These are phyloP conservation scores for Diarsia rubi DNA, from an alignment of 2,888 invertebrate species.

Conservation along the genomic window DNA sequence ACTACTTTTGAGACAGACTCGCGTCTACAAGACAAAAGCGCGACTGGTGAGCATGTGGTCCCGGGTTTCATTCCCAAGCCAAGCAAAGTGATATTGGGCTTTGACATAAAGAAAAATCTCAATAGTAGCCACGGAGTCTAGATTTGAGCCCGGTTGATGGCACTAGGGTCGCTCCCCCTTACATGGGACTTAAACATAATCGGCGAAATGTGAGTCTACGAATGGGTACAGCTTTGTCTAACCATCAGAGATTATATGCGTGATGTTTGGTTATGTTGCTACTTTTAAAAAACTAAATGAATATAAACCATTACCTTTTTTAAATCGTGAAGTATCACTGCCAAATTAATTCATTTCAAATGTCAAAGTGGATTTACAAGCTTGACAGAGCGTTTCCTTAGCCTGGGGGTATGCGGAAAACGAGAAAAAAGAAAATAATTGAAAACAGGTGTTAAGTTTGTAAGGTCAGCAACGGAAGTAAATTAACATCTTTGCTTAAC, in stretches of 20 bases:
- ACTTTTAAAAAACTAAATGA: not conserved
- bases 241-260: not conserved
- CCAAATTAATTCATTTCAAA: slow-evolving; percentile 74
- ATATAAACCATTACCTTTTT: slow-evolving; percentile 61
- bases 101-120: too few relatives aligned
- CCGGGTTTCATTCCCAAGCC: too few relatives aligned
- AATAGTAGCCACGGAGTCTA: too few relatives aligned
- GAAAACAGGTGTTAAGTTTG: slow-evolving; percentile 8
- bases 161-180: too few relatives aligned
- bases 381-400: slow-evolving; percentile 21
- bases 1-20: not conserved
- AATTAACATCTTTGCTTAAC: not conserved
- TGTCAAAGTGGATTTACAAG: slow-evolving; percentile 63
- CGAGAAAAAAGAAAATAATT: slow-evolving; percentile 5
- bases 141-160: too few relatives aligned
- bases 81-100: too few relatives aligned
- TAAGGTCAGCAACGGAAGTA: not conserved
- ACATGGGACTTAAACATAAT: too few relatives aligned
- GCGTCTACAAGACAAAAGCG: too few relatives aligned
- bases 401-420: slow-evolving; percentile 27
- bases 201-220: too few relatives aligned
- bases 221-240: too few relatives aligned
- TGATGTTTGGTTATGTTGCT: not conserved
- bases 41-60: too few relatives aligned
- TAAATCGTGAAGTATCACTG: slow-evolving; percentile 57